phyloP scores from a whole-genome alignment of 2,888 invertebrate species.

The Lasioglossum marginatum region DNA sequence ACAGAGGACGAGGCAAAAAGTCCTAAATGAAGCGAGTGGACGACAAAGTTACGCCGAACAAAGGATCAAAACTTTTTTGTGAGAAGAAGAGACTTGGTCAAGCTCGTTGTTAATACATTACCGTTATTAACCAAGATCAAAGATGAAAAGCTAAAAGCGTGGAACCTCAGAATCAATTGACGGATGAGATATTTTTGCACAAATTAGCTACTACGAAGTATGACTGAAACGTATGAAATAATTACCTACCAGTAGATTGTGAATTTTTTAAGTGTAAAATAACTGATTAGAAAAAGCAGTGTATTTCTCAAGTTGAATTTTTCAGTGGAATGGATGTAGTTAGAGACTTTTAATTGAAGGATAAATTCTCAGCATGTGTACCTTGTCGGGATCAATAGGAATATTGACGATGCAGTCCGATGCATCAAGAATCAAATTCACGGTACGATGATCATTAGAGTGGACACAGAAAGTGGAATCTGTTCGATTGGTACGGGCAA shows the following conservation, averaged over 20 bases:
- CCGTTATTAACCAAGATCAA: not conserved
- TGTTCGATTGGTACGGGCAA: conserved; percentile 17
- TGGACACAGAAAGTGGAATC: conserved; percentile 6
- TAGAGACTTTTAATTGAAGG: not conserved
- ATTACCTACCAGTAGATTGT: no score
- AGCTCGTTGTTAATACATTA: not conserved
- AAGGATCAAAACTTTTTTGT: not conserved
- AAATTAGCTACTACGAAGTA: no score
- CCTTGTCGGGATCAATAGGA: not conserved
- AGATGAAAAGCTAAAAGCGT: not conserved
- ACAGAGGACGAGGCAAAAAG: not conserved
- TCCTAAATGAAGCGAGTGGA: not conserved
- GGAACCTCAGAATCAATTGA: not conserved
- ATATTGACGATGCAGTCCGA: not conserved
- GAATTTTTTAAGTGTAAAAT: no score
- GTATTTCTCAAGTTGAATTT: not conserved
- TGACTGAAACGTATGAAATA: no score
- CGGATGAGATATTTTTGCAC: no score
- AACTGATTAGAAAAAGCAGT: not conserved
- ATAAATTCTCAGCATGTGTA: not conserved
- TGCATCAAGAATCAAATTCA: not conserved
- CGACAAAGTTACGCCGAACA: not conserved
- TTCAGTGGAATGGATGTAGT: no score
- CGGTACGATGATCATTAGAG: conserved; percentile 7
- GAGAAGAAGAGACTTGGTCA: not conserved